phyloP scores from a whole-genome alignment of 2,888 invertebrate species.

The Saturnia pavonia region DNA sequence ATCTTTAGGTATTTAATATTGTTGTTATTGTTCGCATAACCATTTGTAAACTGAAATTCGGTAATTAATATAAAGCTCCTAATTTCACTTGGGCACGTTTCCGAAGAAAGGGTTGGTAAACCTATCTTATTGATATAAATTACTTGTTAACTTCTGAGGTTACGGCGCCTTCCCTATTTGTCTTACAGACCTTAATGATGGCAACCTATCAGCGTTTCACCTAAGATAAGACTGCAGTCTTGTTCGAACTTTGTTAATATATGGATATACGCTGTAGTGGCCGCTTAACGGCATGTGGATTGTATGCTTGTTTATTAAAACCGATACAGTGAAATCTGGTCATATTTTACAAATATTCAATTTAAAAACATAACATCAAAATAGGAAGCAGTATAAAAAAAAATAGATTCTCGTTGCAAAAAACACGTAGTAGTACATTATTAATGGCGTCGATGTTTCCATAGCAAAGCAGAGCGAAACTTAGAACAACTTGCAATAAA shows the following conservation, averaged over 20 bases:
- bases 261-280: not conserved
- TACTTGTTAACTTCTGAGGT: not conserved
- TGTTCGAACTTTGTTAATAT: not conserved
- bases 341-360: not conserved
- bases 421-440: slow-evolving; percentile 3
- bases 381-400: not conserved
- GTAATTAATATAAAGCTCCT: not conserved
- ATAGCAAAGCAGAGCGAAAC: not conserved
- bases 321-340: too few relatives aligned
- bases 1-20: too few relatives aligned
- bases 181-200: not conserved
- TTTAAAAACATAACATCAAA: not conserved
- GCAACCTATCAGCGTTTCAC: not conserved
- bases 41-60: not conserved
- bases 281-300: not conserved
- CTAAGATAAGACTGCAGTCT: not conserved
- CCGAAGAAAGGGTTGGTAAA: not conserved
- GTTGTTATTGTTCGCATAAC: not conserved
- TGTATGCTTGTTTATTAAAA: not conserved
- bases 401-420: not conserved
- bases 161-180: too few relatives aligned
- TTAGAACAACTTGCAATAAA: not conserved
- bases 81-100: not conserved
- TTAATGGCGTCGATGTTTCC: not conserved
- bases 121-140: slow-evolving; percentile 2